These are phyloP conservation scores for Chrysotoxum bicinctum DNA, from an alignment of 2,888 invertebrate species.

Conservation along the genomic window DNA sequence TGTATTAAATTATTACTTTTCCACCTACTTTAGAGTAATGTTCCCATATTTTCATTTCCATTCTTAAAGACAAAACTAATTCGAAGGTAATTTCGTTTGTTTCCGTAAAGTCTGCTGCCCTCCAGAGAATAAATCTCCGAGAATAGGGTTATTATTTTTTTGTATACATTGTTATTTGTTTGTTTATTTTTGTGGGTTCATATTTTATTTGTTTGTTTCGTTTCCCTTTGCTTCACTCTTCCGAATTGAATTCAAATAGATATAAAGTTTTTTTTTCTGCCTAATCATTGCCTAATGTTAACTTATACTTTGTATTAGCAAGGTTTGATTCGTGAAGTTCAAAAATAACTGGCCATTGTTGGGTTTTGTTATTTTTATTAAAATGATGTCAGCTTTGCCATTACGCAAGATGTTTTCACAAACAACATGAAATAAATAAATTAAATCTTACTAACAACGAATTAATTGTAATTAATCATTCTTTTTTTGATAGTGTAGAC, in stretches of 20 bases:
- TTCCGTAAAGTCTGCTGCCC: constrained; percentile 48
- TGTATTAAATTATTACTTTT: constrained; percentile 16
- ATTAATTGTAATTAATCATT: constrained; percentile 18
- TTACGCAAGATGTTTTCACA: neutral
- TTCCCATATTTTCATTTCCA: constrained; percentile 5
- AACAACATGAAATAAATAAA: neutral
- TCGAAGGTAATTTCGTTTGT: constrained; percentile 57
- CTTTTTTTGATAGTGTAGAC: neutral
- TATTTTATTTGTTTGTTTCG: constrained; percentile 8
- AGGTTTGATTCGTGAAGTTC: neutral
- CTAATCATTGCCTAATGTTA: neutral
- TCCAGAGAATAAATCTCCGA: constrained; percentile 2
- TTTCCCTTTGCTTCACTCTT: neutral
- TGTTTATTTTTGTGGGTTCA: constrained; percentile 21
- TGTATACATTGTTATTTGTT: constrained; percentile 2
- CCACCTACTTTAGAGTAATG: constrained; percentile 16
- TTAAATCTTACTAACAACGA: neutral
- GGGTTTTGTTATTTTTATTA: neutral
- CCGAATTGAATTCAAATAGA: neutral
- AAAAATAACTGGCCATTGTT: constrained; percentile 6
- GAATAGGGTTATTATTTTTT: constrained; percentile 9
- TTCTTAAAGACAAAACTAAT: constrained; percentile 14
- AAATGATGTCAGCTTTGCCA: constrained; percentile 4
- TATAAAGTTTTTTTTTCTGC: neutral
- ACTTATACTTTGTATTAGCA: neutral